Conservation (phyloP, 2,113 vertebrate species). For the Oriolus oriolus region DNA sequence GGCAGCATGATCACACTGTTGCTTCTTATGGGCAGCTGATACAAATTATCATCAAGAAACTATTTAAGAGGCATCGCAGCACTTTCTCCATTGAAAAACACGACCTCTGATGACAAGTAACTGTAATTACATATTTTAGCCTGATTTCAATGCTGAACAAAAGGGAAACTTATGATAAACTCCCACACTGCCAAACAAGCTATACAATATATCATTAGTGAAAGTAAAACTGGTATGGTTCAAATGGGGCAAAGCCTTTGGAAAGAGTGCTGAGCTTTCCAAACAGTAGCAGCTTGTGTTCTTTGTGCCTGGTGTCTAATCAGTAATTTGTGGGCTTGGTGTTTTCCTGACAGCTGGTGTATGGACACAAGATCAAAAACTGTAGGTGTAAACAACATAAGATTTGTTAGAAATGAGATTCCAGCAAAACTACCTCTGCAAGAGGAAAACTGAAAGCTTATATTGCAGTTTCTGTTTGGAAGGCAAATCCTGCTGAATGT, state of each 20-base stretch:
- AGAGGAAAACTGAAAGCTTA: neutral
- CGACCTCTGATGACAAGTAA: conserved; percentile 39
- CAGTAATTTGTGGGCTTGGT: neutral
- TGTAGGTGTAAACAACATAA: neutral
- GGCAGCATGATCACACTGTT: neutral
- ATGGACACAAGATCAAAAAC: neutral
- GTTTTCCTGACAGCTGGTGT: neutral
- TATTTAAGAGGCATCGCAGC: neutral
- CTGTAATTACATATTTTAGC: conserved; percentile 9
- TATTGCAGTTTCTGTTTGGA: neutral
- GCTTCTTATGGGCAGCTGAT: neutral
- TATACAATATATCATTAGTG: neutral
- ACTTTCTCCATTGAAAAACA: neutral
- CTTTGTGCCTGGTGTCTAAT: neutral
- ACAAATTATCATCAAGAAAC: conserved; percentile 19
- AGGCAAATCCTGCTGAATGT: neutral
- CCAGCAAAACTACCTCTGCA: neutral
- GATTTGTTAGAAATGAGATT: neutral
- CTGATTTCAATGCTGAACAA: conserved; percentile 13
- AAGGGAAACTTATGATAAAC: neutral
- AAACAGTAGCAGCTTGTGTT: neutral
- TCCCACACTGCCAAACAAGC: neutral
- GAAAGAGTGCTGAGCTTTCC: neutral
- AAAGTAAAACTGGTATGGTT: neutral
- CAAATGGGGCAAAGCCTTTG: neutral